These are phyloP conservation scores for Xerus inauris DNA, from an alignment of 2,113 vertebrate species.

Conservation along the genomic window DNA sequence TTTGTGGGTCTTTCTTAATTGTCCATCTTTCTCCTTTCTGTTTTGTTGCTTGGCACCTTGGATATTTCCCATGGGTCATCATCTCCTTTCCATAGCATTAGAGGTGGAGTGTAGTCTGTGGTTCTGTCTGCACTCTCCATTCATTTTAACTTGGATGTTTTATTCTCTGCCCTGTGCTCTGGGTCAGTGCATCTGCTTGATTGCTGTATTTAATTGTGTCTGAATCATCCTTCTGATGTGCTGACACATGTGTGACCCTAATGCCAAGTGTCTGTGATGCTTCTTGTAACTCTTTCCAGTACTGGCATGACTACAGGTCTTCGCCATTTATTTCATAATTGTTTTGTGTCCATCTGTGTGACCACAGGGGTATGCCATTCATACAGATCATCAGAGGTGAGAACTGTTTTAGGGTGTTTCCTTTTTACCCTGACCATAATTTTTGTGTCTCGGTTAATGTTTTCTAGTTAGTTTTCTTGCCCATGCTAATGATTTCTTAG, in stretches of 20 bases:
- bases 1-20: background rate
- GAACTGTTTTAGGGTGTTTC: too few relatives aligned
- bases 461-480: too few relatives aligned
- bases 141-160: background rate
- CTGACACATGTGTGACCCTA: background rate
- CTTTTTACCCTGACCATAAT: too few relatives aligned
- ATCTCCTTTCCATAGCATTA: background rate
- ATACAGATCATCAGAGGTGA: too few relatives aligned
- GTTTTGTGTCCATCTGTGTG: too few relatives aligned
- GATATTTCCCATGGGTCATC: background rate
- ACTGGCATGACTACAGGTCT: too few relatives aligned
- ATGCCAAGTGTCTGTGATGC: background rate
- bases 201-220: background rate
- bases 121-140: too few relatives aligned
- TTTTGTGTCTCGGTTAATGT: too few relatives aligned
- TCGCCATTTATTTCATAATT: too few relatives aligned
- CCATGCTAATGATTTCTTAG: too few relatives aligned
- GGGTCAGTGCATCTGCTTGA: background rate
- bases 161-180: background rate
- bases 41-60: background rate
- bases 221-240: background rate
- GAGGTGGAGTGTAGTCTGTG: background rate
- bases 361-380: too few relatives aligned
- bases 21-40: background rate
- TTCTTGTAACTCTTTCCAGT: background rate